Percentiles rank a stretch among this genome's conserved stretches.
Evolutionary conservation across 2,113 vertebrate genomes (phyloP).

Genomic region (Herpetotheres cachinnans): DNA sequence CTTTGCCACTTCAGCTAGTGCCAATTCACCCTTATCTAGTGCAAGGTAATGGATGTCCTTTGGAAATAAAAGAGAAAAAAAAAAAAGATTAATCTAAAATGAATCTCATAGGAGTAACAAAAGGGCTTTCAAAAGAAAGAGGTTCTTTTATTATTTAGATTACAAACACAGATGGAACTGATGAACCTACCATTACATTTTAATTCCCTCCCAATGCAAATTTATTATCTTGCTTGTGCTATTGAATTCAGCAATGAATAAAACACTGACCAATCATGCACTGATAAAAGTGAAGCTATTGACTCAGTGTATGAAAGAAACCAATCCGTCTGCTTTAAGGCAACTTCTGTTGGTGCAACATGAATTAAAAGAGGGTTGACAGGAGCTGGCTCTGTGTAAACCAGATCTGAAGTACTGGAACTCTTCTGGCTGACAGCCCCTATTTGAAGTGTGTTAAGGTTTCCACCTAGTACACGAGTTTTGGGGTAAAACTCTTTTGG

Average conservation of each 20-base stretch:
- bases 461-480: not conserved
- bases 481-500: not conserved
- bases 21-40: conserved; percentile 93
- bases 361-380: not conserved
- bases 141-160: conserved; percentile 69
- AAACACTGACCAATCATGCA: conserved; percentile 21
- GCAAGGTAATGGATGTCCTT: conserved; percentile 99
- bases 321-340: not conserved
- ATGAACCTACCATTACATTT: conserved; percentile 66
- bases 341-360: not conserved
- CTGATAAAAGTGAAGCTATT: conserved; percentile 25
- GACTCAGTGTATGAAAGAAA: conserved; percentile 8
- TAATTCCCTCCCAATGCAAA: conserved; percentile 64
- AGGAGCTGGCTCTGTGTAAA: not conserved
- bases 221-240: conserved; percentile 48
- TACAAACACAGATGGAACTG: conserved; percentile 66
- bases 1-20: conserved; percentile 92
- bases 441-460: not conserved
- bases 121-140: conserved; percentile 71
- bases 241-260: conserved; percentile 8
- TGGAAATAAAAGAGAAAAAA: conserved; percentile 86
- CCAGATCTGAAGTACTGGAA: not conserved
- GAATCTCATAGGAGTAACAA: conserved; percentile 85
- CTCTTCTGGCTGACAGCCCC: not conserved
- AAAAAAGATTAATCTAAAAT: conserved; percentile 86